Base-by-base conservation (phyloP, 1,140 invertebrate genomes). In the Galendromus occidentalis region DNA sequence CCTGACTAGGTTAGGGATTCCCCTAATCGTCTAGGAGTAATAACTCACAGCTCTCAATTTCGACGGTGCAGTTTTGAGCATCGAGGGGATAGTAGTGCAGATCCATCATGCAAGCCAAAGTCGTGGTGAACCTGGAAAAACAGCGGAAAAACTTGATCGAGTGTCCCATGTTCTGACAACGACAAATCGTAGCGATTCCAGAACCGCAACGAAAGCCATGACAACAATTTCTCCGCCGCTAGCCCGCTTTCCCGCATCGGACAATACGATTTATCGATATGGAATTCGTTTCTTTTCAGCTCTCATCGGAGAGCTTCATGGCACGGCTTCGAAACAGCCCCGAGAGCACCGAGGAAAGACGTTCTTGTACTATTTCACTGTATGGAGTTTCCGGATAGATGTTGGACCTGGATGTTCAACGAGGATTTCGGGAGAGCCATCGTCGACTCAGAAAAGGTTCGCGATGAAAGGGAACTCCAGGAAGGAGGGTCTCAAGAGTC, bases 51-150 rank as follows among this genome's bases (percentile, higher is more conserved):
- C 91, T 96, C 80, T 98, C 93, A 76, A 98, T 97, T 81, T 97
- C 93, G 67, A 98, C 91, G 59, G 92, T 97, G 79, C 93, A 98
- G 77, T 97, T 96, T 77, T 98, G 94, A 66, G 85, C 88, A 78
- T 98, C 94, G 64, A 98, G 79, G 1, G 94, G 94, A 79, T 97
- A 98, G 77, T 96, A 93, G 77, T 95, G 91, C n/a, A 98, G 80
- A 77, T 97, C 92, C 93, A 98, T 97, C 89, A 95, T 95, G 78
- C 93, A 97, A 63, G 92, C 91, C 51, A 97, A 78, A 0, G 93
- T 97, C 14, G 92, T 94, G 0, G 94, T 97, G 76, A 98, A 97
- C 69, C 78, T 80, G 69, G 20, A 69, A 71, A 42, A 18, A 55
- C 59, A 39, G 33, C 33, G 33, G 41, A 64, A 59, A 29, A 14